phyloP scores from a whole-genome alignment of 2,888 invertebrate species.

The Tipula confusa region DNA sequence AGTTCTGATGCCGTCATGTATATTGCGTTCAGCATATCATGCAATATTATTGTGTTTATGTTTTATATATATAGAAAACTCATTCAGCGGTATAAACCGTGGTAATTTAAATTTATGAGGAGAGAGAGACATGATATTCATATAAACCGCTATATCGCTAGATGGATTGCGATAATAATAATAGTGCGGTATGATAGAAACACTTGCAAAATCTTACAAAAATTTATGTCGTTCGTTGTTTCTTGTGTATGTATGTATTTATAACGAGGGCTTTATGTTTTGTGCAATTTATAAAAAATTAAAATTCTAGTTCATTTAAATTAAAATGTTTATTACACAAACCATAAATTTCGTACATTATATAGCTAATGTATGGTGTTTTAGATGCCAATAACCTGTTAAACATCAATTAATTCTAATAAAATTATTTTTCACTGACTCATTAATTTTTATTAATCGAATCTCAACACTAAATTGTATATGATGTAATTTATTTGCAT shows the following conservation, averaged over 20 bases:
- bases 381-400: slow-evolving; percentile 25
- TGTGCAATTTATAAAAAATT: neutral
- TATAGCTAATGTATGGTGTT: neutral
- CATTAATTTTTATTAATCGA: neutral
- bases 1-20: slow-evolving; percentile 15
- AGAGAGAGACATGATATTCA: neutral
- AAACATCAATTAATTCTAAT: slow-evolving; percentile 9
- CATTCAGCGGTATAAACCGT: neutral
- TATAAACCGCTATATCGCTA: neutral
- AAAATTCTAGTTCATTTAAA: neutral
- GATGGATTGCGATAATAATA: neutral
- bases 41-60: neutral
- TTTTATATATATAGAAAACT: neutral
- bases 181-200: neutral
- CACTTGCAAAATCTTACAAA: neutral
- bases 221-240: neutral
- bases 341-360: slow-evolving; percentile 3
- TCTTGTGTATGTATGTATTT: neutral
- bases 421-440: slow-evolving; percentile 1
- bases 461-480: neutral
- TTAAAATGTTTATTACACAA: neutral
- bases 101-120: neutral
- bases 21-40: neutral
- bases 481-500: slow-evolving; percentile 1
- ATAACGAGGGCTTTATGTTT: too few relatives aligned